Evolutionary conservation across 2,888 invertebrate species (phyloP).

Genomic region (Strigamia crassipes): DNA sequence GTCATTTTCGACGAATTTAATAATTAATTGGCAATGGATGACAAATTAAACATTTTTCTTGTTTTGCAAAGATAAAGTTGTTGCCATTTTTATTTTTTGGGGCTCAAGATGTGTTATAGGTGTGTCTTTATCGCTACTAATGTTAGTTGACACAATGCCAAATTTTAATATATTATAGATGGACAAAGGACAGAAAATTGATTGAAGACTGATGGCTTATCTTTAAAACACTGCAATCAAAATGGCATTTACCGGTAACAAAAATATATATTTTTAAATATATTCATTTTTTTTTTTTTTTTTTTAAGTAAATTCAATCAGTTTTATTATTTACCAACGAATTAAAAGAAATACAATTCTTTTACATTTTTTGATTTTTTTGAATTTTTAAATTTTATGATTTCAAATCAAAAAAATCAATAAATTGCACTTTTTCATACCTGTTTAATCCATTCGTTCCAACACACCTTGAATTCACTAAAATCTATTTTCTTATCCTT

Average conservation of each 20-base stretch:
- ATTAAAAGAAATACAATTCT: too few relatives aligned
- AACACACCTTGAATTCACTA: constrained; percentile 82
- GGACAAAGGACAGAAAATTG: constrained; percentile 21
- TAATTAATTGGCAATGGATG: background rate
- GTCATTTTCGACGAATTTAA: background rate
- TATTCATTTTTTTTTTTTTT: too few relatives aligned
- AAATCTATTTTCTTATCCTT: constrained; percentile 67
- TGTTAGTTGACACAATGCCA: constrained; percentile 29
- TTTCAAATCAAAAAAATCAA: too few relatives aligned
- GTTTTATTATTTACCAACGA: too few relatives aligned
- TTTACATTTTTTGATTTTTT: too few relatives aligned
- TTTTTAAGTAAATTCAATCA: too few relatives aligned
- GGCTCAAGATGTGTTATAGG: background rate
- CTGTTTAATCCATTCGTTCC: constrained; percentile 90
- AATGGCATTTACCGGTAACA: too few relatives aligned
- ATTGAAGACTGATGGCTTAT: background rate
- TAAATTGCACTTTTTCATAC: constrained; percentile 41
- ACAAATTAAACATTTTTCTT: too few relatives aligned
- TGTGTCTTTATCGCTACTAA: constrained; percentile 27
- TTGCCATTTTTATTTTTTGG: background rate
- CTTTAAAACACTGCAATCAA: background rate
- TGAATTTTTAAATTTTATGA: too few relatives aligned
- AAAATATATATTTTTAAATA: too few relatives aligned
- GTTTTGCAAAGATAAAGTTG: background rate
- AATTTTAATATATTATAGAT: constrained; percentile 25